A percentile compares a stretch with the other conserved stretches of the same genome.
Conservation (phyloP, 1,140 invertebrate species). For the Olivierus martensii region DNA sequence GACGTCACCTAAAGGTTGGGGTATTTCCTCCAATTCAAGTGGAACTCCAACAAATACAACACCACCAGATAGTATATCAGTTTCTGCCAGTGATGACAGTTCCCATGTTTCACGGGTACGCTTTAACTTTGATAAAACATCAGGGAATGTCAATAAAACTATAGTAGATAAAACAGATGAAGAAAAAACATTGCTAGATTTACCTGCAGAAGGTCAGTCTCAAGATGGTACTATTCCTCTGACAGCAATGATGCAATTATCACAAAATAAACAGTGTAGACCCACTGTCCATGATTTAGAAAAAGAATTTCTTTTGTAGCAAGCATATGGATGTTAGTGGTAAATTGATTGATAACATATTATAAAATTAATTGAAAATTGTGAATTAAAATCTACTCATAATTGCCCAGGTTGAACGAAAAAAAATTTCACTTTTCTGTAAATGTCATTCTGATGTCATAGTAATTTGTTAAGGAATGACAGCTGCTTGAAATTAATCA, state of each 20-base stretch:
- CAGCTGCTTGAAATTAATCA: no score
- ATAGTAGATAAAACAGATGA: constrained; percentile 7
- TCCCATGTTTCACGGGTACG: constrained; percentile 67
- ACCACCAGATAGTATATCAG: constrained; percentile 50
- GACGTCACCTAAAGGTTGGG: not conserved
- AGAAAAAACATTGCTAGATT: constrained; percentile 39
- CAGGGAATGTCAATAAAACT: constrained; percentile 2
- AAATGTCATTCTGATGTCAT: no score
- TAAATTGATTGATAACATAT: no score
- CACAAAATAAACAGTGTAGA: not conserved
- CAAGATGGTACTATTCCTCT: constrained; percentile 47
- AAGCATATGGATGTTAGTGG: no score
- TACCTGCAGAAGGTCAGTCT: constrained; percentile 33
- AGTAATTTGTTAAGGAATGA: no score
- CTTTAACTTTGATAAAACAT: constrained; percentile 55
- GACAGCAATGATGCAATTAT: constrained; percentile 28
- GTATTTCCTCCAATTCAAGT: constrained; percentile 19
- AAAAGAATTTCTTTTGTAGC: not conserved
- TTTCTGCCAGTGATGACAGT: constrained; percentile 60
- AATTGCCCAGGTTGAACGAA: no score
- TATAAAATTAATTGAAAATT: no score
- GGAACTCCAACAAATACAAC: constrained; percentile 65
- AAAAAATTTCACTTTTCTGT: no score
- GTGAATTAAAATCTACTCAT: no score
- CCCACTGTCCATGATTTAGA: not conserved